Percentiles rank a stretch among this genome's conserved stretches.
phyloP scores from a whole-genome alignment of 1,140 invertebrate genomes.

The Ephestia elutella region DNA sequence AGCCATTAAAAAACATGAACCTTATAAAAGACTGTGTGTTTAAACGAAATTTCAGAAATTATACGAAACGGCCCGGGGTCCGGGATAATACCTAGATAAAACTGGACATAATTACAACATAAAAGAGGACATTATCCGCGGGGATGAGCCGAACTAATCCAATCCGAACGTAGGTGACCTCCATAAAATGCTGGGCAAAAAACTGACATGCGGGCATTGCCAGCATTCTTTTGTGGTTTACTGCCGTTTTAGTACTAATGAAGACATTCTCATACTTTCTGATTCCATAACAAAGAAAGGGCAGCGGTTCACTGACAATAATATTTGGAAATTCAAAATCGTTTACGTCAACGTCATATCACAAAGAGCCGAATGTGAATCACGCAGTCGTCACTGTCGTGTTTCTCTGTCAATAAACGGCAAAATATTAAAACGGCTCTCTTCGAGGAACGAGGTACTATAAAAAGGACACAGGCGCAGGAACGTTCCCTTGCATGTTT shows the following conservation, averaged over 20 bases:
- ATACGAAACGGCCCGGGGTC: not conserved
- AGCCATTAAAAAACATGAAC: not conserved
- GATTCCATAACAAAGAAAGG: not conserved
- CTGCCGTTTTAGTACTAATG: not conserved
- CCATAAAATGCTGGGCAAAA: constrained; percentile 1
- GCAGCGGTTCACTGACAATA: not conserved
- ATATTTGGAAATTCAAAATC: not conserved
- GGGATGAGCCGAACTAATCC: constrained; percentile 1
- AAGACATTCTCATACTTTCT: constrained; percentile 1
- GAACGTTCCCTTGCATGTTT: not conserved
- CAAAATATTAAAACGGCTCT: constrained; percentile 17
- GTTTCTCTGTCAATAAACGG: constrained; percentile 13
- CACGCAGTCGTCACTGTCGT: constrained; percentile 4
- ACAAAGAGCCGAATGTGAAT: not conserved
- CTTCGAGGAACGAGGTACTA: not conserved
- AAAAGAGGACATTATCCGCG: not conserved
- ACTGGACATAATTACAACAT: constrained; percentile 9
- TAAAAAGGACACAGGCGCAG: not conserved
- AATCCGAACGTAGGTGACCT: constrained; percentile 6
- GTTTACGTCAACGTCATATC: not conserved
- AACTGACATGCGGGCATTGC: not conserved
- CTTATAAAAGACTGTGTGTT: not conserved
- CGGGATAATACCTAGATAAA: constrained; percentile 7
- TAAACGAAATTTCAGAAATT: not conserved
- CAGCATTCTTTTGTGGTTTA: not conserved